Conservation (phyloP, 1,140 invertebrate species). For the Spodoptera frugiperda region DNA sequence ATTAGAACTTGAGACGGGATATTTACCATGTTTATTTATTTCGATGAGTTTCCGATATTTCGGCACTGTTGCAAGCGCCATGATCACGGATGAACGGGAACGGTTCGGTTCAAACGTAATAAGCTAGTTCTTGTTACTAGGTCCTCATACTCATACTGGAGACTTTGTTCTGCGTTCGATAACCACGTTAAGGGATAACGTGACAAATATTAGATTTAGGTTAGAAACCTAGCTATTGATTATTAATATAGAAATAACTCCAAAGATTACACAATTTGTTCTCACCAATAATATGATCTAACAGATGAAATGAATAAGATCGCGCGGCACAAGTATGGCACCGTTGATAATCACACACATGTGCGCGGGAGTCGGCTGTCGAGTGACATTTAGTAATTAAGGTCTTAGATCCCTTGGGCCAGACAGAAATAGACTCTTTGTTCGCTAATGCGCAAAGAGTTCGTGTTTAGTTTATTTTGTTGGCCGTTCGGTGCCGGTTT, state of each 20-base stretch:
- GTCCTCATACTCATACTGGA: too few species aligned
- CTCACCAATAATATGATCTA: background rate
- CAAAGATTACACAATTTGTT: background rate
- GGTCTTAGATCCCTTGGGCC: slow-evolving; percentile 54
- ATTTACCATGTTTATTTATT: too few species aligned
- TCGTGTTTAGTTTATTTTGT: slow-evolving; percentile 16
- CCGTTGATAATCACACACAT: slow-evolving; percentile 40
- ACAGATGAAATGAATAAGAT: slow-evolving; percentile 3
- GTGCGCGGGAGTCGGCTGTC: slow-evolving; percentile 50
- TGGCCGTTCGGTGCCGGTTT: slow-evolving; percentile 4
- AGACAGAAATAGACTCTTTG: slow-evolving; percentile 54
- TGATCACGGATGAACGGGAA: too few species aligned
- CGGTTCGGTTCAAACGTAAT: too few species aligned
- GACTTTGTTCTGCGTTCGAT: too few species aligned
- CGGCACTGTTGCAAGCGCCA: too few species aligned
- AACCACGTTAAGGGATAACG: too few species aligned
- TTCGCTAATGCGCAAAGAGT: slow-evolving; percentile 42
- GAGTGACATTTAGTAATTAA: slow-evolving; percentile 55
- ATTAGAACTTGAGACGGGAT: too few species aligned
- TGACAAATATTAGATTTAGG: too few species aligned
- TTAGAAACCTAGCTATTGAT: background rate
- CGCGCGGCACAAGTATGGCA: slow-evolving; percentile 17
- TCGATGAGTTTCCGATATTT: too few species aligned
- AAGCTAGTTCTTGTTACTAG: too few species aligned
- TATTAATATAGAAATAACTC: background rate